These are phyloP conservation scores for Dusona sp. DNA, from an alignment of 2,888 invertebrate genomes.

Conservation along the genomic window DNA sequence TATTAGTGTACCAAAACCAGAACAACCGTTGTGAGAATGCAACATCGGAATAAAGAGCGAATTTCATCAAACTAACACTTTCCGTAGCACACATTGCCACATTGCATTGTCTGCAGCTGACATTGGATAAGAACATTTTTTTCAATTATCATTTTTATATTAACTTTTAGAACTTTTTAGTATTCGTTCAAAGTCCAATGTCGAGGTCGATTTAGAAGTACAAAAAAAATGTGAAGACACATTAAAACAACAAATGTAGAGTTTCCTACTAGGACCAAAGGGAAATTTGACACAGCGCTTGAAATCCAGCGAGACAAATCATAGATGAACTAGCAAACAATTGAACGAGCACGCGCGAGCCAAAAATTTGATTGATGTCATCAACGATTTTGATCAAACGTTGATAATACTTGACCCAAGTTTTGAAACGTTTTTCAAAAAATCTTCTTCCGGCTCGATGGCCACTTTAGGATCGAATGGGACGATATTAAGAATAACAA, in stretches of 20 bases:
- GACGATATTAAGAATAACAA: conserved; percentile 52
- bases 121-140: neutral
- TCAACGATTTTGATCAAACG: conserved; percentile 71
- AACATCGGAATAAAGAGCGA: conserved; percentile 73
- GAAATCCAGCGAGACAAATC: conserved; percentile 80
- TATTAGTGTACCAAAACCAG: conserved; percentile 78
- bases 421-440: conserved; percentile 69
- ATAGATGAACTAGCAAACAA: conserved; percentile 77
- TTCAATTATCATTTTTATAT: too few relatives aligned
- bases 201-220: neutral
- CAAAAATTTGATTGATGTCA: conserved; percentile 75
- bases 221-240: neutral
- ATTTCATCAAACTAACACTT: conserved; percentile 73
- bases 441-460: conserved; percentile 47
- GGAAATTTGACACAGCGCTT: conserved; percentile 71
- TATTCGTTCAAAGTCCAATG: neutral
- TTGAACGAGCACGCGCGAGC: conserved; percentile 76
- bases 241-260: neutral
- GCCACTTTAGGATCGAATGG: conserved; percentile 59
- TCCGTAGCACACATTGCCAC: conserved; percentile 73
- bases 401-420: conserved; percentile 75
- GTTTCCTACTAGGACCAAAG: neutral
- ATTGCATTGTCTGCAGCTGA: too few relatives aligned
- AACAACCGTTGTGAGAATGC: conserved; percentile 76
- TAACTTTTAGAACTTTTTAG: too few relatives aligned